These are phyloP conservation scores for Cephus cinctus DNA, from an alignment of 1,140 invertebrate species.

Conservation along the genomic window DNA sequence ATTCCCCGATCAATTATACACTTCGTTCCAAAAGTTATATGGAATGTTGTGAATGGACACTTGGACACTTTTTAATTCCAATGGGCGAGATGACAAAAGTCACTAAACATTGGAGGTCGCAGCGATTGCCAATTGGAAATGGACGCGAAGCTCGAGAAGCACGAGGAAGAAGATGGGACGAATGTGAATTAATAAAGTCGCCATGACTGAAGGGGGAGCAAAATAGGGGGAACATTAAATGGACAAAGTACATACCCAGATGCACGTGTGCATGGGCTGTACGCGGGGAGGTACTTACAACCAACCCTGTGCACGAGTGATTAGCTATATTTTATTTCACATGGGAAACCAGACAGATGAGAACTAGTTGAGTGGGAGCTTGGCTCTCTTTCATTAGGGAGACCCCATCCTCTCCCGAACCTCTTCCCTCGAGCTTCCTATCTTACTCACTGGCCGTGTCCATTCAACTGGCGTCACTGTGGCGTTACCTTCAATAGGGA, in stretches of 20 bases:
- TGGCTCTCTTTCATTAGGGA: constrained; percentile 53
- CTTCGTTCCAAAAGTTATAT: not conserved
- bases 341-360: constrained; percentile 58
- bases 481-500: constrained; percentile 40
- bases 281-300: constrained; percentile 44
- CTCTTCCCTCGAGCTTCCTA: constrained; percentile 13
- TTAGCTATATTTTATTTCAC: constrained; percentile 60
- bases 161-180: constrained; percentile 17
- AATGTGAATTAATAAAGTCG: constrained; percentile 39
- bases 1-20: constrained; percentile 12
- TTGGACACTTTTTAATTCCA: no score
- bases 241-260: constrained; percentile 11
- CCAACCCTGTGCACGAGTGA: constrained; percentile 50
- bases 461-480: constrained; percentile 35
- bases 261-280: constrained; percentile 23
- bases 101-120: no score
- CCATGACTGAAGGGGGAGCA: constrained; percentile 14
- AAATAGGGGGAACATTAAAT: not conserved
- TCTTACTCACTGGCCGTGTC: constrained; percentile 11
- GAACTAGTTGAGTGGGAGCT: constrained; percentile 57
- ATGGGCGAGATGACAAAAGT: no score
- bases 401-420: constrained; percentile 21
- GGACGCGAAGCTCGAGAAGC: constrained; percentile 16
- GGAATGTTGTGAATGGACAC: not conserved
- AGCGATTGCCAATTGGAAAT: constrained; percentile 23